phyloP scores from a whole-genome alignment of 2,113 vertebrate genomes.

The Entomyzon cyanotis region DNA sequence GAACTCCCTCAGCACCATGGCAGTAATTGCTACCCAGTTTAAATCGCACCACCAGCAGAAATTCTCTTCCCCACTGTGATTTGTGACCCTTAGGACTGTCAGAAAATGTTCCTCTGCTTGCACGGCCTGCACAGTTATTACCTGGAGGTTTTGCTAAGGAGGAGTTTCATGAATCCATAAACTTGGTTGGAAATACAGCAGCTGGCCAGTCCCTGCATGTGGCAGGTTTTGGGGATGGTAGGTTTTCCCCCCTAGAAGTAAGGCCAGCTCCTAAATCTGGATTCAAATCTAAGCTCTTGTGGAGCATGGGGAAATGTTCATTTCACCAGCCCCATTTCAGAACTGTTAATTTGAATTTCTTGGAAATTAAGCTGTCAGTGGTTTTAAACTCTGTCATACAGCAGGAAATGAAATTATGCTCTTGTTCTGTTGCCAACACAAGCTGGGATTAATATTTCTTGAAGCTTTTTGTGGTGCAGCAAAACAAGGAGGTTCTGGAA shows the following conservation, averaged over 20 bases:
- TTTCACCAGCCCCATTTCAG: not conserved
- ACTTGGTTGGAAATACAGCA: not conserved
- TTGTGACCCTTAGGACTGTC: not conserved
- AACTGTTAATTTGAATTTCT: not conserved
- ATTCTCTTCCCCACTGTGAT: not conserved
- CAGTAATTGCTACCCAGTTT: not conserved
- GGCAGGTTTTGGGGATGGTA: not conserved
- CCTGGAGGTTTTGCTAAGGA: not conserved
- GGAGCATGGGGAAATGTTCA: not conserved
- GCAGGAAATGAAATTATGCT: slow-evolving; percentile 35
- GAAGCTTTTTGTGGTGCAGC: not conserved
- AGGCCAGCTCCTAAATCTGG: not conserved
- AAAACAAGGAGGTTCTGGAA: not conserved
- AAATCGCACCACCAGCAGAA: not conserved
- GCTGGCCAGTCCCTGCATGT: not conserved
- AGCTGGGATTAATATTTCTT: not conserved
- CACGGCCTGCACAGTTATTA: not conserved
- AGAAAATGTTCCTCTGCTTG: not conserved
- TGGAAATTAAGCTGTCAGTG: not conserved
- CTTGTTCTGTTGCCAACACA: not conserved
- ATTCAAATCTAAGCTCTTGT: not conserved
- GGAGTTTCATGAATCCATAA: not conserved
- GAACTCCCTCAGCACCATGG: not conserved
- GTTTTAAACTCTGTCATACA: not conserved
- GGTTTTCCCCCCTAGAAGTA: rapidly evolving